Conservation (phyloP, 2,888 invertebrate species). For the Agonopterix heracliana region DNA sequence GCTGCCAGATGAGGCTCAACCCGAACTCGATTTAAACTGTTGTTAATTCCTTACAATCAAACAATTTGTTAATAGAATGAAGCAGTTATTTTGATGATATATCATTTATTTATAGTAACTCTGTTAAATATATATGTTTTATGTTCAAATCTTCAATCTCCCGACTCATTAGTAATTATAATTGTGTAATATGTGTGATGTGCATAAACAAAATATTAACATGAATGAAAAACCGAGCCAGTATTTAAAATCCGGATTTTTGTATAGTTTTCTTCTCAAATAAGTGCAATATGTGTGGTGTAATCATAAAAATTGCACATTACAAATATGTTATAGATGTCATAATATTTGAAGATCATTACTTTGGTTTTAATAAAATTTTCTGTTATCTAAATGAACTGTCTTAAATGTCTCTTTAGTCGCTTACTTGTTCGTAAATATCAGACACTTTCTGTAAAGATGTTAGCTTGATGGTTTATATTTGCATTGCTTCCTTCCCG, state of each 20-base stretch:
- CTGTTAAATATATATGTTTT: background rate
- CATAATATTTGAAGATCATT: background rate
- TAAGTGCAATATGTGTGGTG: slow-evolving; percentile 67
- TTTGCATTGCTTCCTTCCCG: slow-evolving; percentile 58
- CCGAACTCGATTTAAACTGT: too few species aligned
- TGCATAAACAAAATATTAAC: slow-evolving; percentile 34
- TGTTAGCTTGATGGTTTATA: slow-evolving; percentile 34
- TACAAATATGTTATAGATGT: background rate
- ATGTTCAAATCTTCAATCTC: slow-evolving; percentile 10
- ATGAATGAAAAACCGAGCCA: slow-evolving; percentile 69
- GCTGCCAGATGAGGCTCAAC: too few species aligned
- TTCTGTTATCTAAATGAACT: background rate
- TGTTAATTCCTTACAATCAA: slow-evolving; percentile 11
- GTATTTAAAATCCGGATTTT: slow-evolving; percentile 71
- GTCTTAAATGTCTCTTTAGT: background rate
- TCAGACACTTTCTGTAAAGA: slow-evolving; percentile 9
- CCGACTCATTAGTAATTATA: slow-evolving; percentile 14
- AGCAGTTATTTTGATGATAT: background rate
- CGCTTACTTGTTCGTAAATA: background rate
- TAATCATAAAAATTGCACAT: slow-evolving; percentile 40
- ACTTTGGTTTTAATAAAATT: background rate
- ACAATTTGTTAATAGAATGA: background rate
- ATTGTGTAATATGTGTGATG: slow-evolving; percentile 2
- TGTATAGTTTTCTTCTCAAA: slow-evolving; percentile 56
- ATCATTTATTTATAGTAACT: background rate